Base-by-base conservation (phyloP, 2,888 invertebrate genomes). In the Papilio demoleus region DNA sequence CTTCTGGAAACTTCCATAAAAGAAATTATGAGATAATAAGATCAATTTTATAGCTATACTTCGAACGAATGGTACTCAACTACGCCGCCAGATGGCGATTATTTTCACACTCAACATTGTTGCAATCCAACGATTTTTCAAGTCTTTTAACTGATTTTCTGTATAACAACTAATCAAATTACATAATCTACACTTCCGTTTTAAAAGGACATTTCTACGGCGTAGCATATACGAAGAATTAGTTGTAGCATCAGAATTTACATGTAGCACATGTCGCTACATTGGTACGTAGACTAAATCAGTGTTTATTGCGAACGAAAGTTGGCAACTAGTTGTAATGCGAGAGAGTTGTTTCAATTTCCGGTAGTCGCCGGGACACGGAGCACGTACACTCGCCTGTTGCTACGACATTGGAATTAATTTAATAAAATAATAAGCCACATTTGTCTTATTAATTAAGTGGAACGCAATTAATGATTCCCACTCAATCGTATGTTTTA, bases 261-360 rank as follows among this genome's bases (percentile, higher is more conserved):
- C n/a, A 56, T n/a, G 17, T 56, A 31, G 17, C 24, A n/a, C 12
- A 9, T 17, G 53, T 53, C 8, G 9, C 53, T n/a, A n/a, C 14
- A 6, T 11, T 22, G 56, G 12, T 59, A 36, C 11, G 19, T 36
- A 34, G 19, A 5, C 12, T 38, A 24, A 17, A 59, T 17, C 34
- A 14, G 59, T 11, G 36, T 59, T 59, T 38, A 22, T 19, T 56
- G 53, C 42, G 14, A 61, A 34, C 56, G 22, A 62, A 63, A 56
- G 45, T 31, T 17, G 56, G 34, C 22, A 56, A 36, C 45, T 58
- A 42, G 62, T 67, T 61, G 61, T 27, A n/a, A 62, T 63, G 62
- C 56, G 67, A 67, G 53, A 42, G 53, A 61, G 67, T 67, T 53
- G 40, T 67, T 67, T 61, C 36, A 63, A 67, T 67, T 67, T 67